Evolutionary conservation across 2,797 vertebrate genomes (phyloP), one percentile per base, ranked within the genome.

Genomic region (Rhinella marina): DNA sequence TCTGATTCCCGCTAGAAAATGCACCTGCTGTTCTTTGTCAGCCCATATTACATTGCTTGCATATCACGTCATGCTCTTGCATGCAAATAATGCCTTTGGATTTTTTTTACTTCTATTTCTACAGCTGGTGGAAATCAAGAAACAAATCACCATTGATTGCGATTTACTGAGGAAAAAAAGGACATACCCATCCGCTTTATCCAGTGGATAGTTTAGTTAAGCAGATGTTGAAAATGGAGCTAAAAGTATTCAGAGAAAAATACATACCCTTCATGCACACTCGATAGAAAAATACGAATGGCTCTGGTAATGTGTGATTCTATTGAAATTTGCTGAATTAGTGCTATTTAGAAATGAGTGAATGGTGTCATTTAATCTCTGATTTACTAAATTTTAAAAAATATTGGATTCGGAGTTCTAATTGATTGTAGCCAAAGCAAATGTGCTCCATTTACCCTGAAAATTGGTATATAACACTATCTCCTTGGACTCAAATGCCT

Each of bases 1-100:
- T 82, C 66, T 76, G 61, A 87, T 75, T 87, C 48, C 56, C 32
- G 41, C 21, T 87, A 82, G 68, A 87, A 54, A 82, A 75, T 82
- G 68, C 70, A 82, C 86, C 86, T 87, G 86, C 80, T 87, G 57
- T 82, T 76, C 59, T 87, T 87, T 82, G 86, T 87, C 80, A 87
- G 70, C 70, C 57, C 64, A 66, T 72, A 87, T 87, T 77, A 82
- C 79, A 81, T 64, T 62, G 57, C 70, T 77, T 87, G 72, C 79
- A 82, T 77, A 72, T 76, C 57, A 23, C 19, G 9, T 82, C 57
- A 56, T 52, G 70, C 70, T 66, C 73, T 87, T 77, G 79, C 70
- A 82, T 82, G 80, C 64, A 82, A 87, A 82, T 87, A 82, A 87
- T 76, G n/a, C 25, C 48, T 76, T 54, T 75, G 57, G 62, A 11